Evolutionary conservation across 2,888 invertebrate species (phyloP).

Genomic region (Opisthograptis luteolata): DNA sequence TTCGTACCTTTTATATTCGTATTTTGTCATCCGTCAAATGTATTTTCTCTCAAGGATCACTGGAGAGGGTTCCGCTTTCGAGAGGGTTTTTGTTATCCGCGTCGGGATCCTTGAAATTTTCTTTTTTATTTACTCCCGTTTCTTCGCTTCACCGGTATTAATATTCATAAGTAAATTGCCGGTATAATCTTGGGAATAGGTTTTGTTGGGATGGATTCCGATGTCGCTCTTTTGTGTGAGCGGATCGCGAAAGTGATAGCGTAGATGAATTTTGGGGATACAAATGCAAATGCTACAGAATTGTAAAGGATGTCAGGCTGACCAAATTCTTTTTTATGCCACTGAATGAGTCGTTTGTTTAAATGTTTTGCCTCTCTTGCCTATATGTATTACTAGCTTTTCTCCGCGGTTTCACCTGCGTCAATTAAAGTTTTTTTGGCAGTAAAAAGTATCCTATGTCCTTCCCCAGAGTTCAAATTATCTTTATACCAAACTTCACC

Average conservation of each 20-base stretch:
- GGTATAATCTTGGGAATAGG: slow-evolving; percentile 55
- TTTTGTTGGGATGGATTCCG: slow-evolving; percentile 33
- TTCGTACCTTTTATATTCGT: slow-evolving; percentile 65
- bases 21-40: slow-evolving; percentile 78
- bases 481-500: no score
- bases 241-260: slow-evolving; percentile 20
- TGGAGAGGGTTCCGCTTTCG: slow-evolving; percentile 38
- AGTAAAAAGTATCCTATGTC: no score
- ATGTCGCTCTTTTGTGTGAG: slow-evolving; percentile 31
- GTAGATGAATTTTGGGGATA: slow-evolving; percentile 8
- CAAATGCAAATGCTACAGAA: not conserved
- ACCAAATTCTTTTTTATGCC: no score
- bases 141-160: slow-evolving; percentile 68
- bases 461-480: no score
- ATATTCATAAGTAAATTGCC: slow-evolving; percentile 82
- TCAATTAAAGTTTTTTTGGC: no score
- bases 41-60: slow-evolving; percentile 68
- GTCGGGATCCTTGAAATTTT: slow-evolving; percentile 54
- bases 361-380: no score
- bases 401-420: no score
- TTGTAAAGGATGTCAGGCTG: no score
- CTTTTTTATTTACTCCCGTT: slow-evolving; percentile 53
- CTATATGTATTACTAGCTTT: no score
- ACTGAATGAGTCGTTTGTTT: no score
- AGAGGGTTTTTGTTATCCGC: slow-evolving; percentile 68